Percentiles rank a stretch among this genome's conserved stretches.
Evolutionary conservation across 2,888 invertebrate genomes (phyloP).

Genomic region (Parochlus steinenii): DNA sequence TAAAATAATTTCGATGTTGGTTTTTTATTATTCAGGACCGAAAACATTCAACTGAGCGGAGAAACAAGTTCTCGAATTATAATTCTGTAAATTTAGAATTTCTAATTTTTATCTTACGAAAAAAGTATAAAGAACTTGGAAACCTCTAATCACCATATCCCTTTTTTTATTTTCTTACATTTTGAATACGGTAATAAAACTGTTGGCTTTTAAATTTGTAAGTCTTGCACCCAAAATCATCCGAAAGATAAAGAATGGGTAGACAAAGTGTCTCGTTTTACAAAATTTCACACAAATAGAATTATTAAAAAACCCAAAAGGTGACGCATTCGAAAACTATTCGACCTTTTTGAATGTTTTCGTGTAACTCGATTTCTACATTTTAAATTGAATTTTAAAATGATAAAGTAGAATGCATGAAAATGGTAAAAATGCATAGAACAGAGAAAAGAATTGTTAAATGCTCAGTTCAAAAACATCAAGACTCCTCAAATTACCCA

Average conservation of each 20-base stretch:
- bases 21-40: too few species aligned
- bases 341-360: not conserved
- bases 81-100: too few species aligned
- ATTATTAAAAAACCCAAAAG: not conserved
- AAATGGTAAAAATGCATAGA: conserved; percentile 5
- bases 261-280: conserved; percentile 1
- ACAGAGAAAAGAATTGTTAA: too few species aligned
- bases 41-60: too few species aligned
- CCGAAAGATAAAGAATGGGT: not conserved
- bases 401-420: conserved; percentile 1
- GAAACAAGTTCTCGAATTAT: too few species aligned
- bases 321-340: conserved; percentile 4
- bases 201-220: too few species aligned
- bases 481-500: conserved; percentile 10
- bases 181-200: too few species aligned
- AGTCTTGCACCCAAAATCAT: too few species aligned
- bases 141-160: too few species aligned
- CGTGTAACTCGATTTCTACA: conserved; percentile 7
- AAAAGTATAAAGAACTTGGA: too few species aligned
- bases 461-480: not conserved
- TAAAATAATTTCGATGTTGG: too few species aligned
- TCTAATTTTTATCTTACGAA: too few species aligned
- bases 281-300: not conserved
- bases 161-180: not conserved
- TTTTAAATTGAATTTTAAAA: conserved; percentile 2